A percentile compares a stretch with the other conserved stretches of the same genome.
phyloP scores from a whole-genome alignment of 2,888 invertebrate genomes.

The Campaea margaritaria region DNA sequence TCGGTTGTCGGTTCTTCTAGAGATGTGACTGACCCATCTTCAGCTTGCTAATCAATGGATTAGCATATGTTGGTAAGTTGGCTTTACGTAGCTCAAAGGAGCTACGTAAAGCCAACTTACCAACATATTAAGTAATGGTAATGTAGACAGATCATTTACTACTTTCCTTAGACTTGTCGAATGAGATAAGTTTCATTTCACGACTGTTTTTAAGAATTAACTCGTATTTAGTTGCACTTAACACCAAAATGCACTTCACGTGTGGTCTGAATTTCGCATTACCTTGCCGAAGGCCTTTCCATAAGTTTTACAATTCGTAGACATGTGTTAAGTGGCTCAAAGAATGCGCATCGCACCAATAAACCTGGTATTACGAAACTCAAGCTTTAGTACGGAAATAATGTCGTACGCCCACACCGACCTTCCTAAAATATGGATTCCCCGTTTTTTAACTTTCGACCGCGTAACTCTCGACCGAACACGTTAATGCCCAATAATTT shows the following conservation, averaged over 20 bases:
- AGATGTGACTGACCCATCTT: too few relatives aligned
- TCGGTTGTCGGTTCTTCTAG: too few relatives aligned
- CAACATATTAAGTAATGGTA: too few relatives aligned
- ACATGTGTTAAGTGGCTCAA: constrained; percentile 71
- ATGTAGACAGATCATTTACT: too few relatives aligned
- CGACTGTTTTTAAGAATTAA: constrained; percentile 25
- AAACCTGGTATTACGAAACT: constrained; percentile 65
- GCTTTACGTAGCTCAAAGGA: too few relatives aligned
- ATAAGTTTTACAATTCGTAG: constrained; percentile 68
- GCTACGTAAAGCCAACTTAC: too few relatives aligned
- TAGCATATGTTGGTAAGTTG: too few relatives aligned
- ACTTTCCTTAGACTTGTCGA: too few relatives aligned
- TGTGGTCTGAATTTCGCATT: constrained; percentile 74
- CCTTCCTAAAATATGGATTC: constrained; percentile 48
- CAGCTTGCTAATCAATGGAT: too few relatives aligned
- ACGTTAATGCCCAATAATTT: constrained; percentile 50
- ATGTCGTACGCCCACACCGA: constrained; percentile 66
- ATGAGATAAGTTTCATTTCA: constrained; percentile 5
- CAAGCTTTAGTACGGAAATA: constrained; percentile 63
- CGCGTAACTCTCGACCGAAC: constrained; percentile 55
- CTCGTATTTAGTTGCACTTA: constrained; percentile 28
- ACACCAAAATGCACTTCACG: constrained; percentile 40
- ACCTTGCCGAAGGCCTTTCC: constrained; percentile 58
- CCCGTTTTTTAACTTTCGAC: constrained; percentile 50
- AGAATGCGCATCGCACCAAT: constrained; percentile 59